Evolutionary conservation across 2,113 vertebrate genomes (phyloP).

Genomic region (Eublepharis macularius): DNA sequence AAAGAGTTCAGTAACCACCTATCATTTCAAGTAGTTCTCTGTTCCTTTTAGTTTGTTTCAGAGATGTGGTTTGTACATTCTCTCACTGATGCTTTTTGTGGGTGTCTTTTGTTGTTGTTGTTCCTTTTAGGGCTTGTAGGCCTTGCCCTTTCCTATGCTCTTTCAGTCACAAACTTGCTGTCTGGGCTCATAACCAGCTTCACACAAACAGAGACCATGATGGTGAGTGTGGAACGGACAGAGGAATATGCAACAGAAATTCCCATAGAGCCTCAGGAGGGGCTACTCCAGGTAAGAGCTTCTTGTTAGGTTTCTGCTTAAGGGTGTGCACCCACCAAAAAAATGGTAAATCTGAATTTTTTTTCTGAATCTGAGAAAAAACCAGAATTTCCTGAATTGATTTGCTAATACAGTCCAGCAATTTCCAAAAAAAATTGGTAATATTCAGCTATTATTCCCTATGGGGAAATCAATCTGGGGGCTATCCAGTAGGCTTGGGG

Average conservation of each 20-base stretch:
- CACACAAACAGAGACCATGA: conserved; percentile 91
- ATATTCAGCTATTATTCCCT: too few species aligned
- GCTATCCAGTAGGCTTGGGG: too few species aligned
- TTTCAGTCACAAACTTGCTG: conserved; percentile 89
- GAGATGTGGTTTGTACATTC: background rate
- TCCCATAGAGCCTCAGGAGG: conserved; percentile 81
- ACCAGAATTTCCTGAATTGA: too few species aligned
- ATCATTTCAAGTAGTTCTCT: background rate
- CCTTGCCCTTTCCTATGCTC: conserved; percentile 89
- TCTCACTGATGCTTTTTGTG: background rate
- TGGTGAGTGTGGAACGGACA: conserved; percentile 92
- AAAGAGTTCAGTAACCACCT: background rate
- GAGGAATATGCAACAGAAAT: conserved; percentile 89
- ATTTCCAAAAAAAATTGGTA: too few species aligned
- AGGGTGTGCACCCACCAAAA: too few species aligned
- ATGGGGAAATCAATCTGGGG: too few species aligned
- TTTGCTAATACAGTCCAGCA: too few species aligned
- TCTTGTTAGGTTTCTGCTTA: background rate
- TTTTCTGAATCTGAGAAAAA: too few species aligned
- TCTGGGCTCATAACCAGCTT: conserved; percentile 91
- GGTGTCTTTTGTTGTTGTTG: conserved; percentile 24
- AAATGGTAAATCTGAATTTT: too few species aligned
- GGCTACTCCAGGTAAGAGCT: conserved; percentile 72
- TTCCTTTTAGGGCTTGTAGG: conserved; percentile 86
- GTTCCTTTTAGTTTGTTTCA: background rate